Evolutionary conservation across 2,113 vertebrate species (phyloP), one percentile per base, ranked within the genome.

Genomic region (Gopherus flavomarginatus): DNA sequence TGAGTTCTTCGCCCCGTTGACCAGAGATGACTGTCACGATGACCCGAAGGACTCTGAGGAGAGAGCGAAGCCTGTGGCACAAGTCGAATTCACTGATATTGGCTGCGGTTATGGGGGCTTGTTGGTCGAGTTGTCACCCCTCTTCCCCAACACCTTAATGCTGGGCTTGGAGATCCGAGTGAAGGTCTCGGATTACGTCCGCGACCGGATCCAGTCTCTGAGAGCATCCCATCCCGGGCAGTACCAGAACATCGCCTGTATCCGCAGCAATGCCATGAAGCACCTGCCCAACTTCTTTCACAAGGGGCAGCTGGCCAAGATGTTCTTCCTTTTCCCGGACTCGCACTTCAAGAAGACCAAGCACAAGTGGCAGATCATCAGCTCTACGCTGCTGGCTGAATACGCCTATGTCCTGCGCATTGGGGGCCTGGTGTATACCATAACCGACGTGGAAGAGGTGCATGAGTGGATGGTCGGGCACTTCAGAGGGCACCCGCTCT

Each of bases 291-390:
- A 99, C 98, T 99, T 99, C 98, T 99, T 99, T 95, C 85, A 5
- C 35, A 99, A 99, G 96, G 99, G 98, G 90, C 99, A 99, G 98
- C 96, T 99, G 88, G 97, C 97, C 59, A 99, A 99, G 97, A 98
- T 99, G 98, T 99, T 99, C 97, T 99, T 99, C 97, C 98, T 99
- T 75, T 99, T 99, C 94, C 98, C 99, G 35, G 99, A 99, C 97
- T 99, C 99, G 84, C 99, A 99, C 96, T 99, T 99, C 96, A 99
- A 99, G 97, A 99, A 99, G 97, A 99, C 99, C 1, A 99, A 99
- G 89, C 99, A 99, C 97, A 99, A 99, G 92, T 99, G 99, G 99
- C 98, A 99, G 97, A 99, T 99, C 97, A 99, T 99, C 93, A 99
- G 99, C 92, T 95, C 98, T 35, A 99, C 99, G 0, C 88, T 99